Percentiles rank a stretch among this genome's conserved stretches.
Evolutionary conservation across 2,888 invertebrate species (phyloP).

Genomic region (Marronus borbonicus): DNA sequence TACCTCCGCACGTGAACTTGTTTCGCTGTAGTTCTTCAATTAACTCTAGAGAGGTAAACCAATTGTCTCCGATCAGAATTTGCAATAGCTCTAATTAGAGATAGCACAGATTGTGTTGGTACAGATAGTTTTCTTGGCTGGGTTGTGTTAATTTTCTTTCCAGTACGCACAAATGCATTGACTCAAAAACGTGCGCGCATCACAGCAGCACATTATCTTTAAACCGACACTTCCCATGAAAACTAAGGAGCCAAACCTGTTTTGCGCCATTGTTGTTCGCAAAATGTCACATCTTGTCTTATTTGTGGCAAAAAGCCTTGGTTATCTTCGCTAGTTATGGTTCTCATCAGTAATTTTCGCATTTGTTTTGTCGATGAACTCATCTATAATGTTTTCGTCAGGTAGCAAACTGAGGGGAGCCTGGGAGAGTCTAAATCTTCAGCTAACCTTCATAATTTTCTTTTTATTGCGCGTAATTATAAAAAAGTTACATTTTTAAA

Average conservation of each 20-base stretch:
- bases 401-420: not conserved
- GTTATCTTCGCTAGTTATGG: not conserved
- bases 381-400: not conserved
- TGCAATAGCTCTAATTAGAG: no score
- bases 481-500: not conserved
- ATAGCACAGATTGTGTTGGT: no score
- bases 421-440: not conserved
- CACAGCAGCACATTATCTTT: not conserved
- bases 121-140: not conserved
- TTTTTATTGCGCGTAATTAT: not conserved
- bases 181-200: no score
- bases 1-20: not conserved
- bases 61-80: no score
- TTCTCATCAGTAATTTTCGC: not conserved
- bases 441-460: not conserved
- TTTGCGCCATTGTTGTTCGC: not conserved
- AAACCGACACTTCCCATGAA: constrained; percentile 3
- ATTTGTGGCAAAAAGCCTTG: not conserved
- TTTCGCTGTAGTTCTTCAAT: no score
- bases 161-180: no score
- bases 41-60: no score
- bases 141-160: no score
- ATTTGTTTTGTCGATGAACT: not conserved
- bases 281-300: not conserved
- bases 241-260: not conserved